Percentiles rank a stretch among this genome's conserved stretches.
Evolutionary conservation across 2,888 invertebrate species (phyloP).

Genomic region (Tachina grossa): DNA sequence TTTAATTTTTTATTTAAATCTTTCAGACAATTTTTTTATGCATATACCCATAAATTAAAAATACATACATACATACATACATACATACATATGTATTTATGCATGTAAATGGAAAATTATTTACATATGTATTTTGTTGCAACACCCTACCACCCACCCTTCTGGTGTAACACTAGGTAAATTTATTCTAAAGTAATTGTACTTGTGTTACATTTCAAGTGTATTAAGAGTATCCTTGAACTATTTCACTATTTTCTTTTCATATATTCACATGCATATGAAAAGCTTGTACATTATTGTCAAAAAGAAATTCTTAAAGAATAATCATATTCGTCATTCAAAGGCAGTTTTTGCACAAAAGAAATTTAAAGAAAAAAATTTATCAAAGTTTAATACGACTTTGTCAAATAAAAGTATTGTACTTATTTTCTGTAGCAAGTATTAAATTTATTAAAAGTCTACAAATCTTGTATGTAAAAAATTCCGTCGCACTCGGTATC

Average conservation of each 20-base stretch:
- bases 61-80: too few relatives aligned
- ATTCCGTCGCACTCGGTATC: too few relatives aligned
- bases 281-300: constrained; percentile 3
- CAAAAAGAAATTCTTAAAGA: constrained; percentile 15
- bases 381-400: background rate
- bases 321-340: background rate
- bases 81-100: too few relatives aligned
- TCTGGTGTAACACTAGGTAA: constrained; percentile 1
- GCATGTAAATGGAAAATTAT: too few relatives aligned
- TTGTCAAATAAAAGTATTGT: background rate
- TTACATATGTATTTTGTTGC: background rate
- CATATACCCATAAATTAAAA: too few relatives aligned
- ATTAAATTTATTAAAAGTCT: background rate
- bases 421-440: background rate
- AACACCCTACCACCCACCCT: constrained; percentile 24
- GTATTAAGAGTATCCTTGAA: constrained; percentile 67
- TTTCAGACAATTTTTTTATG: too few relatives aligned
- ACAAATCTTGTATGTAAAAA: too few relatives aligned
- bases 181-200: constrained; percentile 52
- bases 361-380: background rate
- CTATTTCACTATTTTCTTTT: constrained; percentile 51
- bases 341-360: constrained; percentile 1
- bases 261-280: constrained; percentile 32
- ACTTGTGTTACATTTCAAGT: constrained; percentile 69
- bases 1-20: too few relatives aligned